These are phyloP conservation scores for Ispidina picta DNA, from an alignment of 2,797 vertebrate genomes.

Conservation along the genomic window DNA sequence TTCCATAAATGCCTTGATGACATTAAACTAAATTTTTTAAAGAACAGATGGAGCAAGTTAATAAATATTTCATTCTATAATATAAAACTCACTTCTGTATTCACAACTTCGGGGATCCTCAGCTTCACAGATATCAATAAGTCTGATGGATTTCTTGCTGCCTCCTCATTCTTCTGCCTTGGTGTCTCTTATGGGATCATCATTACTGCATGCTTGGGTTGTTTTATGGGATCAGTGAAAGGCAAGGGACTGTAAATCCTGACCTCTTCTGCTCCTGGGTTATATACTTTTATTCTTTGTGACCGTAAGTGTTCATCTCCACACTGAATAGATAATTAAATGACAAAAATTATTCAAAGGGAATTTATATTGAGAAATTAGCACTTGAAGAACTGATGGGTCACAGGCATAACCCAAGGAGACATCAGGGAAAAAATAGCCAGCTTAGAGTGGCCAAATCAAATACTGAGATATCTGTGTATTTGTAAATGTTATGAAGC, in stretches of 20 bases:
- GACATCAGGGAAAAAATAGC: not conserved
- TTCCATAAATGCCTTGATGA: conserved; percentile 64
- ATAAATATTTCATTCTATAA: conserved; percentile 72
- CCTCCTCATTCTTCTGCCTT: conserved; percentile 49
- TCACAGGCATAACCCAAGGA: not conserved
- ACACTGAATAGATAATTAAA: conserved; percentile 67
- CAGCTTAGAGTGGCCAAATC: conserved; percentile 5
- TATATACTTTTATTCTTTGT: conserved; percentile 65
- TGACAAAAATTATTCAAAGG: conserved; percentile 64
- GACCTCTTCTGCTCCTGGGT: conserved; percentile 57
- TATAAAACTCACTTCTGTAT: conserved; percentile 69
- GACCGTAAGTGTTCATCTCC: conserved; percentile 57
- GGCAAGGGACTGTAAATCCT: conserved; percentile 66
- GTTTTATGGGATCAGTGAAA: conserved; percentile 67
- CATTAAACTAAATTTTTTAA: conserved; percentile 68
- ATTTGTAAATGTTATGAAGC: not conserved
- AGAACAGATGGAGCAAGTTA: conserved; percentile 71
- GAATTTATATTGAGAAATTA: conserved; percentile 52
- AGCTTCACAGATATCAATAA: conserved; percentile 62
- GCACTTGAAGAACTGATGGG: not conserved
- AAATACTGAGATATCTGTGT: not conserved
- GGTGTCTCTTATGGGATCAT: conserved; percentile 58
- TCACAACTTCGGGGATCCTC: conserved; percentile 64
- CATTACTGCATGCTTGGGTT: conserved; percentile 67
- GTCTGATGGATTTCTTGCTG: conserved; percentile 63